Evolutionary conservation across 1,140 invertebrate genomes (phyloP), one percentile per base, ranked within the genome.

Genomic region (Tachypleus tridentatus): DNA sequence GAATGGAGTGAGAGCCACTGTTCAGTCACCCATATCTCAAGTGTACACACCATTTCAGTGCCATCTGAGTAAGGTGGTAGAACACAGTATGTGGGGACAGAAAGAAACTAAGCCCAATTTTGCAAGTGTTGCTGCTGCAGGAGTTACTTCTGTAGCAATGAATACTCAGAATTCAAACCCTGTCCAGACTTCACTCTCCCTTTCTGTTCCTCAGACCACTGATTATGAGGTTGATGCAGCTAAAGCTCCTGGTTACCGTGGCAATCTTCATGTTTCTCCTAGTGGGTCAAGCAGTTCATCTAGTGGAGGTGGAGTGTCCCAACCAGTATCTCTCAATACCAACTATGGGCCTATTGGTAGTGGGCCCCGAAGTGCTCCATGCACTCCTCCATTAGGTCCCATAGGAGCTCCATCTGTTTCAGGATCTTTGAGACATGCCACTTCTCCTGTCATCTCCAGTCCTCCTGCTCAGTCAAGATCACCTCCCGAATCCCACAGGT

Each of bases 31-130:
- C 57, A 48, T 69, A 4, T 48, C 64, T 10, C 58, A 83, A 10
- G 86, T 89, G 67, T 92, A 91, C 75, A 87, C 87, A 2, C 80
- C 91, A 5, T 91, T 92, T 70, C 87, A 87, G 70, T 85, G 88
- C 72, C 80, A 80, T 2, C 86, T 86, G 69, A 82, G 81, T 61
- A 84, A 84, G 74, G 75, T 79, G 49, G 80, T 82, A 48, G 82
- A 85, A 68, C 81, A 83, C 66, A 80, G 82, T 5, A 82, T 85
- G 76, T 84, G 84, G 81, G 80, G 81, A n/a, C 78, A 80, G 74
- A 84, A 81, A 71, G 71, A 73, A 72, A 86, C 82, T 72, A 82
- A 82, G 68, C 83, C 84, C 76, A 87, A 88, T 74, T 88, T 88
- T 77, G 86, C 86, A 5, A 84, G 83, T 63, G 86, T 86, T 48